Percentiles rank a stretch among this genome's conserved stretches.
phyloP scores from a whole-genome alignment of 2,113 vertebrate species.

The Nettapus auritus region DNA sequence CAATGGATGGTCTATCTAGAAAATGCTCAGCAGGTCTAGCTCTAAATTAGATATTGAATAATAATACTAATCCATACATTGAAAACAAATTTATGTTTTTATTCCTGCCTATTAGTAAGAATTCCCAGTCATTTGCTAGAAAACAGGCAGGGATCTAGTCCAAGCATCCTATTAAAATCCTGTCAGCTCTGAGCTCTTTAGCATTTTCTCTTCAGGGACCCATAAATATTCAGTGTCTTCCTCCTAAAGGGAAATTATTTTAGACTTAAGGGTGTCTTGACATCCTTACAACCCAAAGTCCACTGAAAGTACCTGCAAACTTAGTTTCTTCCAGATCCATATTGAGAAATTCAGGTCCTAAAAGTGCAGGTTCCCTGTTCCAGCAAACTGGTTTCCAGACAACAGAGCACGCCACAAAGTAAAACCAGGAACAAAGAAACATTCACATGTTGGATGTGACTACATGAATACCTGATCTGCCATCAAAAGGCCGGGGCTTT shows the following conservation, averaged over 20 bases:
- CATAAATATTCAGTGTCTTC: constrained; percentile 42
- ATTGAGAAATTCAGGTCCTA: not conserved
- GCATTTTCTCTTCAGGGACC: not conserved
- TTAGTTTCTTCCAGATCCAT: not conserved
- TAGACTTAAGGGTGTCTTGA: not conserved
- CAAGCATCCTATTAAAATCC: constrained; percentile 4
- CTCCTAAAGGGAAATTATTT: not conserved
- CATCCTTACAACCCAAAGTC: not conserved
- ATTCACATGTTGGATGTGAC: not conserved
- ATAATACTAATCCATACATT: not conserved
- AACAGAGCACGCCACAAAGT: not conserved
- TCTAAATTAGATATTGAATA: not conserved
- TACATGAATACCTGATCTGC: not conserved
- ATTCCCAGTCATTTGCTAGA: not conserved
- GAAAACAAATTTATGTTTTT: not conserved
- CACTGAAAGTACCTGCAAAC: not conserved
- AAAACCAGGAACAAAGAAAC: not conserved
- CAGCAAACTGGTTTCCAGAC: not conserved
- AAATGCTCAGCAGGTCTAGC: not conserved
- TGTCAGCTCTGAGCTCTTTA: not conserved
- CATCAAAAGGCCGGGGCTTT: not conserved
- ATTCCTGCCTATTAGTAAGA: not conserved
- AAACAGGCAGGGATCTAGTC: not conserved
- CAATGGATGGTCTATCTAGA: not conserved
- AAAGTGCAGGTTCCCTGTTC: accelerated